Conservation (phyloP, 2,113 vertebrate species). For the Piprites chloris region DNA sequence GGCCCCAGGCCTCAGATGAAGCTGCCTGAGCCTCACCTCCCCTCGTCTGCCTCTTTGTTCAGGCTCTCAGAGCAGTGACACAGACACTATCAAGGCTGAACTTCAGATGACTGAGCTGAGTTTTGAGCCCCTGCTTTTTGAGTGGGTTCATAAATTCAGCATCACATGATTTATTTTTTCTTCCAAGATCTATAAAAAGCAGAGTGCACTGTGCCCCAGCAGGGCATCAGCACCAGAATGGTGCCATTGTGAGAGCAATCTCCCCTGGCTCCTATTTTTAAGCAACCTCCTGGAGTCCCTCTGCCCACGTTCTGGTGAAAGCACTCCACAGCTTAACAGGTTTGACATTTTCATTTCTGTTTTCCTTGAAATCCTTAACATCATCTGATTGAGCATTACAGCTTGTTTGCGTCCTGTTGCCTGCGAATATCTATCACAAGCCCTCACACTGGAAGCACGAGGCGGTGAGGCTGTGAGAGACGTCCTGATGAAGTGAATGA, state of each 20-base stretch:
- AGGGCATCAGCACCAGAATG: background rate
- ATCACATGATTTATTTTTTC: background rate
- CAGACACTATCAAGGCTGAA: background rate
- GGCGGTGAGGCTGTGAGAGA: background rate
- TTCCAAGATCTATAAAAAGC: constrained; percentile 30
- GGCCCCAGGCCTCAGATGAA: background rate
- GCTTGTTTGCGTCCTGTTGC: background rate
- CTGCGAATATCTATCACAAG: background rate
- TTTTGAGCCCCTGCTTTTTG: background rate
- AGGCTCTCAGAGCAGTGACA: background rate
- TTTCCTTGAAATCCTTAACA: constrained; percentile 20
- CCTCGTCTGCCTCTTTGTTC: constrained; percentile 38
- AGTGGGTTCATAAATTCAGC: constrained; percentile 13
- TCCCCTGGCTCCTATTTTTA: constrained; percentile 58
- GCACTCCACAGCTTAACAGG: constrained; percentile 35
- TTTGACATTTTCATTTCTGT: constrained; percentile 47
- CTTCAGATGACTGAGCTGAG: background rate
- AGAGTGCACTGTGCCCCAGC: background rate
- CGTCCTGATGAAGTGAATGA: background rate
- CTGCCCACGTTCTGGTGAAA: constrained; percentile 40
- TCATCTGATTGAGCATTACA: constrained; percentile 1
- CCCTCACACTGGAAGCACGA: background rate
- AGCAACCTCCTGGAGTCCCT: constrained; percentile 29
- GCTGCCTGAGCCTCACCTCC: background rate
- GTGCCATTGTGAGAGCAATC: constrained; percentile 18